These are phyloP conservation scores for Cochlearius cochlearius DNA, from an alignment of 2,113 vertebrate species.

Conservation along the genomic window DNA sequence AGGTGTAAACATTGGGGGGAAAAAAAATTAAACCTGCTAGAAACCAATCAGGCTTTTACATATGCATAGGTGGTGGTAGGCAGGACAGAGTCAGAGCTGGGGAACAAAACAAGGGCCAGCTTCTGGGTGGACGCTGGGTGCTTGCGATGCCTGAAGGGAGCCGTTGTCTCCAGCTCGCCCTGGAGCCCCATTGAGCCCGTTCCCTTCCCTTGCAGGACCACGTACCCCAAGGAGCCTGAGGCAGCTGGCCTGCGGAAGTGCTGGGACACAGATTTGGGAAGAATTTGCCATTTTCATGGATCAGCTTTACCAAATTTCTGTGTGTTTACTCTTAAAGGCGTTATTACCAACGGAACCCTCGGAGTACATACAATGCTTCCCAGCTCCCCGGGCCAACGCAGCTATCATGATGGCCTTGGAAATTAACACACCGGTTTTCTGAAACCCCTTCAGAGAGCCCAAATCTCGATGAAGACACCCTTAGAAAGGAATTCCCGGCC, in stretches of 20 bases:
- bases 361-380: neutral
- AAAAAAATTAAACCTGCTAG: neutral
- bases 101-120: neutral
- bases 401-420: rapidly evolving
- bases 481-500: neutral
- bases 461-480: neutral
- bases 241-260: neutral
- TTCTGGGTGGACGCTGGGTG: neutral
- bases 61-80: neutral
- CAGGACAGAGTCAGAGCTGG: neutral
- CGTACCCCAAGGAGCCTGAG: neutral
- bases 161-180: rapidly evolving
- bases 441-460: neutral
- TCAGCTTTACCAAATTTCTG: neutral
- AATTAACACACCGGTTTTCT: neutral
- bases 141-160: neutral
- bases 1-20: neutral
- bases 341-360: neutral
- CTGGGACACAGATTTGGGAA: neutral
- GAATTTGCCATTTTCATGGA: neutral
- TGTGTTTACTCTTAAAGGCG: neutral
- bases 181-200: neutral
- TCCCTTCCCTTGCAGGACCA: neutral
- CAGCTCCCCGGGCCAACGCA: neutral
- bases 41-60: neutral